A percentile compares a stretch with the other conserved stretches of the same genome.
These are phyloP conservation scores for Contarinia nasturtii DNA, from an alignment of 1,140 invertebrate species.

Conservation along the genomic window DNA sequence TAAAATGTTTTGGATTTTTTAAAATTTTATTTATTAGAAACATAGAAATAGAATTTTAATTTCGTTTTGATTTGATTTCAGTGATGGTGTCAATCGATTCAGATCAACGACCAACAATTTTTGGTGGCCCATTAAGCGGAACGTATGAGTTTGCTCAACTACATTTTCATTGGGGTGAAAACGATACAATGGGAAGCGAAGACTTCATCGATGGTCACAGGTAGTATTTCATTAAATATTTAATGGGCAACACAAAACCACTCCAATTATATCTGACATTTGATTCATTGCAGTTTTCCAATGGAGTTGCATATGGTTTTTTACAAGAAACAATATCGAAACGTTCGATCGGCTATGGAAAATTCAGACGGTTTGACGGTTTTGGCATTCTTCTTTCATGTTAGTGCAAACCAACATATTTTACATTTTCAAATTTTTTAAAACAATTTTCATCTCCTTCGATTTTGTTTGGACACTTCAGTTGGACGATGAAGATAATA, in stretches of 20 bases:
- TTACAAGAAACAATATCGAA: constrained; percentile 49
- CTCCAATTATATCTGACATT: not conserved
- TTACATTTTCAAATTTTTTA: not conserved
- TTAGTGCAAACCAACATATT: not conserved
- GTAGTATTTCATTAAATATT: not conserved
- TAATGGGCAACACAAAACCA: not conserved
- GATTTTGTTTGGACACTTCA: no score
- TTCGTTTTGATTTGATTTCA: not conserved
- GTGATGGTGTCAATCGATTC: constrained; percentile 6
- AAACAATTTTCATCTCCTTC: no score
- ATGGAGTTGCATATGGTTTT: constrained; percentile 78
- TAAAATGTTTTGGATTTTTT: constrained; percentile 19
- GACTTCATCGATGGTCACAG: constrained; percentile 51
- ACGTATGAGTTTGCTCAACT: constrained; percentile 55
- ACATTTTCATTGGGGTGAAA: constrained; percentile 64
- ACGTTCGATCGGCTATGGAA: constrained; percentile 37
- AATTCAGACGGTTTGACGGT: constrained; percentile 59
- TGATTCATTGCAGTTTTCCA: constrained; percentile 34
- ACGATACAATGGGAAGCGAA: constrained; percentile 67
- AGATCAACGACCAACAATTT: constrained; percentile 28
- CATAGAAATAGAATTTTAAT: not conserved
- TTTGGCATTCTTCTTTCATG: constrained; percentile 47
- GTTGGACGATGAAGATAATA: not conserved
- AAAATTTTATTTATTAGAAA: not conserved
- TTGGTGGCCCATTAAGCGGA: constrained; percentile 46